phyloP scores from a whole-genome alignment of 2,113 vertebrate genomes.

The Herpailurus yagouaroundi region DNA sequence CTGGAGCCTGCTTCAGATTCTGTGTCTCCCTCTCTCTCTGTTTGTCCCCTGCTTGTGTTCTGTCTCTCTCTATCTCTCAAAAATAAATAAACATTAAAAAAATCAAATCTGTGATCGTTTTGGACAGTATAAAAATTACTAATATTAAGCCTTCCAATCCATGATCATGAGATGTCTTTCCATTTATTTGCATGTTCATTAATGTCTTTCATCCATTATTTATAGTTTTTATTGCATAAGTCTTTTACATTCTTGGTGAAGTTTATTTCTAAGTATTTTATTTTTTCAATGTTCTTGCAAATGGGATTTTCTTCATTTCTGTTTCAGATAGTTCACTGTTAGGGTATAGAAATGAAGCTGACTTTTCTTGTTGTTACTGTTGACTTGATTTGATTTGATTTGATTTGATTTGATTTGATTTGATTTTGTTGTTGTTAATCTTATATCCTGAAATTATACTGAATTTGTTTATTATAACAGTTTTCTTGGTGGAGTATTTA shows the following conservation, averaged over 20 bases:
- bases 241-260: background rate
- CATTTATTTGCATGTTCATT: background rate
- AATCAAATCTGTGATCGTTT: too few species aligned
- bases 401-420: too few species aligned
- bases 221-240: background rate
- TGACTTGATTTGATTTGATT: background rate
- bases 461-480: background rate
- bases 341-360: background rate
- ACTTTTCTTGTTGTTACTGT: background rate
- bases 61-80: too few species aligned
- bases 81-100: too few species aligned
- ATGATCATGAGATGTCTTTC: background rate
- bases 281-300: background rate
- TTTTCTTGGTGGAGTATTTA: background rate
- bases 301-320: background rate
- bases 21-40: too few species aligned
- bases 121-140: background rate
- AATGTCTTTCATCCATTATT: background rate
- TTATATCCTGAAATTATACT: background rate
- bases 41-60: too few species aligned
- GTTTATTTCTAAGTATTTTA: background rate
- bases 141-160: background rate
- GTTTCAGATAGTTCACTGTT: background rate
- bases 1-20: too few species aligned
- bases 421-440: background rate